Evolutionary conservation across 2,888 invertebrate species (phyloP), one percentile per base, ranked within the genome.

Genomic region (Dastarcus helophoroides): DNA sequence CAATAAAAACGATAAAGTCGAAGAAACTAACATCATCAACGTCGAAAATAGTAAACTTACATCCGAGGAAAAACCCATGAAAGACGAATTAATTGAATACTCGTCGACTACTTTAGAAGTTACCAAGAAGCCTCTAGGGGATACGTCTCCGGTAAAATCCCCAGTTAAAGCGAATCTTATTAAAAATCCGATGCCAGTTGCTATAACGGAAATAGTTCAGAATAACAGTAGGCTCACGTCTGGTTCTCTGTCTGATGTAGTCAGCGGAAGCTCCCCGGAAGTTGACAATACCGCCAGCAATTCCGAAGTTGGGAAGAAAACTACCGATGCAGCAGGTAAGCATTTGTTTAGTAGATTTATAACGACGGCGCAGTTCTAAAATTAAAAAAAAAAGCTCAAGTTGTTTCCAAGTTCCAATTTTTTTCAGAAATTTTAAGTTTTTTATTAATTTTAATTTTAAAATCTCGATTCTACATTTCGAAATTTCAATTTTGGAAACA

Each of bases 261-360:
- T 69, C 2, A 74, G 74, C 44, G 75, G 72, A 0, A 76, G 75
- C 17, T 76, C 75, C 1, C 75, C 76, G 0, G 76, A 76, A 47
- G 65, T 69, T 17, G 74, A 63, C 38, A 56, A 71, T 56, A 69
- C 56, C 9, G 57, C 50, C 3, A 56, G 55, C 22, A 54, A 53
- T 32, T 56, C 58, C 1, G 61, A 62, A 31, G 45, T 47, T 31
- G 50, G 38, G 4, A 58, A 56, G 36, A 56, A 57, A 35, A 38
- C 40, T 21, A 35, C 40, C 5, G 57, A 57, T 37, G 50, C 67
- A 54, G 50, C 60, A 40, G 61, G 63, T 61, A 43, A 47, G 39
- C 26, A n/a, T n/a, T n/a, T n/a, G n/a, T n/a, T n/a, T n/a, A n/a
- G n/a, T n/a, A n/a, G n/a, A n/a, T n/a, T n/a, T n/a, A n/a, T n/a